Evolutionary conservation across 1,140 invertebrate species (phyloP).

Genomic region (Euschistus heros): DNA sequence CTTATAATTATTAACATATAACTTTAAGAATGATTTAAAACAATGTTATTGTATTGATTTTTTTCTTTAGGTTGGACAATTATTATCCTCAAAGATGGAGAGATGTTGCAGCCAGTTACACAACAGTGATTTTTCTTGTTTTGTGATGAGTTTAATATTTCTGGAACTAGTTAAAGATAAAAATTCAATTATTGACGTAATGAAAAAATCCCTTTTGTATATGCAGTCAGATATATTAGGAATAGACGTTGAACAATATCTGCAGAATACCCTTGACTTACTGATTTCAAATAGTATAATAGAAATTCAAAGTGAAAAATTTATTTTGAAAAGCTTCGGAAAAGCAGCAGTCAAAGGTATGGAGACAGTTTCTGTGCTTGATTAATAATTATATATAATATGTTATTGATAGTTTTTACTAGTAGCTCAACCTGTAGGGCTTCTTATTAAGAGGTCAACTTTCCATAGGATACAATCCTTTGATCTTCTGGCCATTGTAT

Average conservation of each 20-base stretch:
- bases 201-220: not conserved
- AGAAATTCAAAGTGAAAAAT: constrained; percentile 9
- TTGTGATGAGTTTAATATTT: constrained; percentile 58
- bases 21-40: too few relatives aligned
- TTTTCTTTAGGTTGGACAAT: constrained; percentile 39
- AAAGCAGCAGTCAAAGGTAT: constrained; percentile 72
- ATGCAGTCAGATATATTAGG: not conserved
- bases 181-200: not conserved
- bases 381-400: too few relatives aligned
- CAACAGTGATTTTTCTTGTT: constrained; percentile 40
- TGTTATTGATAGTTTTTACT: too few relatives aligned
- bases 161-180: constrained; percentile 32
- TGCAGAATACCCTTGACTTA: not conserved
- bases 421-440: too few relatives aligned
- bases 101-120: constrained; percentile 53
- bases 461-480: too few relatives aligned
- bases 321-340: constrained; percentile 50
- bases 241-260: not conserved
- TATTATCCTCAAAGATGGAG: constrained; percentile 56
- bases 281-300: not conserved
- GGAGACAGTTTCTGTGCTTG: constrained; percentile 1
- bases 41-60: not conserved
- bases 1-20: too few relatives aligned
- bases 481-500: too few relatives aligned
- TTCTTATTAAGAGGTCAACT: too few relatives aligned